phyloP scores from a whole-genome alignment of 2,888 invertebrate genomes.

The Anorthoa munda region DNA sequence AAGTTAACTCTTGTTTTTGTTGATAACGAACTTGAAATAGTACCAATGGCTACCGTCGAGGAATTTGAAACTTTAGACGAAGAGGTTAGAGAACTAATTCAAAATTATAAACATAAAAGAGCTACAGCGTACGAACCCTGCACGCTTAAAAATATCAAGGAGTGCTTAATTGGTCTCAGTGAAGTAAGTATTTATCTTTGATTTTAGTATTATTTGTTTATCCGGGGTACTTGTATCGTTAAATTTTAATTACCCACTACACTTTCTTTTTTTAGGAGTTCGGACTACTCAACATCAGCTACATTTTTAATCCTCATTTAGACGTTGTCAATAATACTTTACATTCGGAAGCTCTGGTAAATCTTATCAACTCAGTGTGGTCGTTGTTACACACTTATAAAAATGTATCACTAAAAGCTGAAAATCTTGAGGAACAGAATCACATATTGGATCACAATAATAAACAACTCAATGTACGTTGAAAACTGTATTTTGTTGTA shows the following conservation, averaged over 20 bases:
- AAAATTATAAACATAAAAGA: slow-evolving; percentile 85
- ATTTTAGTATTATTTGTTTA: background rate
- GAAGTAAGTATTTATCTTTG: slow-evolving; percentile 75
- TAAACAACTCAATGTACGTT: slow-evolving; percentile 84
- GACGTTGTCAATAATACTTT: slow-evolving; percentile 77
- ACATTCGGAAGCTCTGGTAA: slow-evolving; percentile 79
- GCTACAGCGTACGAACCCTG: slow-evolving; percentile 86
- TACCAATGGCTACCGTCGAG: slow-evolving; percentile 65
- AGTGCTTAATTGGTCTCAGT: slow-evolving; percentile 85
- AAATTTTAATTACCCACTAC: slow-evolving; percentile 1
- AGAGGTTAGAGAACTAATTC: slow-evolving; percentile 86
- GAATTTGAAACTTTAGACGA: slow-evolving; percentile 81
- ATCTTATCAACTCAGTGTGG: slow-evolving; percentile 84
- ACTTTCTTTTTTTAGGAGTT: slow-evolving; percentile 78
- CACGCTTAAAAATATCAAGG: slow-evolving; percentile 80
- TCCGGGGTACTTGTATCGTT: background rate
- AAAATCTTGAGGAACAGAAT: slow-evolving; percentile 80
- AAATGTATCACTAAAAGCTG: slow-evolving; percentile 77
- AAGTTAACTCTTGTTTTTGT: slow-evolving; percentile 6
- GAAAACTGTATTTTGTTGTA: background rate
- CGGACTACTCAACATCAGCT: slow-evolving; percentile 81
- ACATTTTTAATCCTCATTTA: slow-evolving; percentile 84
- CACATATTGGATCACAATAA: slow-evolving; percentile 83
- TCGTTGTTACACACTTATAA: slow-evolving; percentile 82
- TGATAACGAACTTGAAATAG: background rate